Conservation (phyloP, 2,113 vertebrate species). For the Ondatra zibethicus region DNA sequence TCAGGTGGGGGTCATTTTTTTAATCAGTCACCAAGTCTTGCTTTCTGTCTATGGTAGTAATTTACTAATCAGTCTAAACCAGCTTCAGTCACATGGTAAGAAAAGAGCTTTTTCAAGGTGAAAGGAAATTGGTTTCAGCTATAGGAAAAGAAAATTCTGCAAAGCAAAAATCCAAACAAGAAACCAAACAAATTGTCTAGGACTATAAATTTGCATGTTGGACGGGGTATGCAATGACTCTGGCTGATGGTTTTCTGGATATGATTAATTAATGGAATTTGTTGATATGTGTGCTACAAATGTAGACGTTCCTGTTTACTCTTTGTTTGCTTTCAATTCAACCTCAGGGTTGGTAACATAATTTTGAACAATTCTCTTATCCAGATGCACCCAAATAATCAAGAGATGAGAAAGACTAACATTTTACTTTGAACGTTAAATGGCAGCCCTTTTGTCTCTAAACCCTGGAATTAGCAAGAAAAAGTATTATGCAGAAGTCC, state of each 20-base stretch:
- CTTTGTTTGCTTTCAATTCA: not conserved
- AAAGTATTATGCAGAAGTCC: not conserved
- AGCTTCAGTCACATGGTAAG: not conserved
- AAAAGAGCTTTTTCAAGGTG: not conserved
- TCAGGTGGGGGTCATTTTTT: not conserved
- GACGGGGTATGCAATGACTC: not conserved
- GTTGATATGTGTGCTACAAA: not conserved
- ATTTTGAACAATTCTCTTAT: not conserved
- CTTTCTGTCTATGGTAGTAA: not conserved
- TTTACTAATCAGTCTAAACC: not conserved
- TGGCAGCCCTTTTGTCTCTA: not conserved
- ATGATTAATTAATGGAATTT: not conserved
- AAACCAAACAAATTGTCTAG: not conserved
- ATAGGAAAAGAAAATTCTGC: not conserved
- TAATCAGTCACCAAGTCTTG: not conserved
- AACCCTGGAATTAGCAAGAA: not conserved
- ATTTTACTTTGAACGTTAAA: not conserved
- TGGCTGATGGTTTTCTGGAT: not conserved
- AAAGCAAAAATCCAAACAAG: not conserved
- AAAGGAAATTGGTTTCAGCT: not conserved
- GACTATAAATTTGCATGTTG: not conserved
- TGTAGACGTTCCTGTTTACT: not conserved
- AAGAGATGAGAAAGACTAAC: not conserved
- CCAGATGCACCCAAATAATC: not conserved
- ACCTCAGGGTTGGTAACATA: not conserved